Percentiles rank a stretch among this genome's conserved stretches.
Evolutionary conservation across 2,888 invertebrate species (phyloP).

Genomic region (Tillus elongatus): DNA sequence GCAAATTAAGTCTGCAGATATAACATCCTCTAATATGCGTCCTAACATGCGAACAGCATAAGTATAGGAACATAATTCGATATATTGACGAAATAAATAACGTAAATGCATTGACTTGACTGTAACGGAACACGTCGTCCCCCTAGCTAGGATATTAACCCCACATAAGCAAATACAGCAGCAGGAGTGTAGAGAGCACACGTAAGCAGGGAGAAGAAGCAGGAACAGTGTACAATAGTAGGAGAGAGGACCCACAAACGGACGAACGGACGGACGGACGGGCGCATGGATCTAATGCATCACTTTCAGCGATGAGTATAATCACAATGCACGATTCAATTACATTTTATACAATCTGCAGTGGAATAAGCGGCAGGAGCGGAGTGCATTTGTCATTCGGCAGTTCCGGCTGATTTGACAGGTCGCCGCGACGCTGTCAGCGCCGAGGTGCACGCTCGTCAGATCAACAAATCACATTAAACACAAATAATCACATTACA

Average conservation of each 20-base stretch:
- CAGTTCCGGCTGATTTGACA: conserved; percentile 43
- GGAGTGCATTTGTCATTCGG: conserved; percentile 43
- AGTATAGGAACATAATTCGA: no score
- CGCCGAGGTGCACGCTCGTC: conserved; percentile 37
- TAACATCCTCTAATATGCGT: no score
- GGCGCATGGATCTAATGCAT: conserved; percentile 36
- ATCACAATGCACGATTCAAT: conserved; percentile 40
- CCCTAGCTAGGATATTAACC: conserved; percentile 28
- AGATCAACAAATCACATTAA: conserved; percentile 43
- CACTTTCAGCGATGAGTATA: conserved; percentile 39
- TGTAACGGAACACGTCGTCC: conserved; percentile 4
- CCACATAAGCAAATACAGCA: no score
- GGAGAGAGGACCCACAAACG: no score
- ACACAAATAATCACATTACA: conserved; percentile 44
- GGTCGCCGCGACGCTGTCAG: conserved; percentile 34
- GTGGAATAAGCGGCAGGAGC: conserved; percentile 35
- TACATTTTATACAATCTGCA: conserved; percentile 44
- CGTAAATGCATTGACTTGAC: neutral
- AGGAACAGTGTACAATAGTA: no score
- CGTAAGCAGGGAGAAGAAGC: no score
- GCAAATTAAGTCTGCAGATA: no score
- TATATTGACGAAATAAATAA: neutral
- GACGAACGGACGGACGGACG: no score
- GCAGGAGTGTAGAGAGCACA: no score
- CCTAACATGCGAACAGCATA: no score